Conservation (phyloP, 2,888 invertebrate species). For the Syrphus vitripennis region DNA sequence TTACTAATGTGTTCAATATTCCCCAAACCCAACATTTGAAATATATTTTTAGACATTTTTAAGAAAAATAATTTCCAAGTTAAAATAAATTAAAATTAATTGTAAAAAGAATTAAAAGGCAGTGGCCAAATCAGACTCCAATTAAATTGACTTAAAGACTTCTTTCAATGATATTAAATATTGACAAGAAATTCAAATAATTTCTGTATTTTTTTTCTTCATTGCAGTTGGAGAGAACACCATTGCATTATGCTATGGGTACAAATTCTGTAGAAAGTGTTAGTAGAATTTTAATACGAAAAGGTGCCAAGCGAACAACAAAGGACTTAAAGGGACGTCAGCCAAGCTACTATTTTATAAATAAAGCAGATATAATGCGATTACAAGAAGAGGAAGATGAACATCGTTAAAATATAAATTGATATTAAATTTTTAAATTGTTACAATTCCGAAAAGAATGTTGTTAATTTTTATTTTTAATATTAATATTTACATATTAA, state of each 20-base stretch:
- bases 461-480: not conserved
- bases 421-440: constrained; percentile 2
- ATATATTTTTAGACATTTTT: too few relatives aligned
- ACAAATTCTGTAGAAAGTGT: constrained; percentile 91
- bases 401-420: constrained; percentile 75
- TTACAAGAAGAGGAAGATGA: constrained; percentile 92
- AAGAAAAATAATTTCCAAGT: too few relatives aligned
- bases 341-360: constrained; percentile 95
- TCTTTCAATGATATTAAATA: too few relatives aligned
- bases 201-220: not conserved
- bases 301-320: constrained; percentile 90
- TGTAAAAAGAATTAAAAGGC: not conserved
- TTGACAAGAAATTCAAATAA: too few relatives aligned
- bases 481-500: not conserved
- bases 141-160: too few relatives aligned
- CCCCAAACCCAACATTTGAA: too few relatives aligned
- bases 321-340: constrained; percentile 95
- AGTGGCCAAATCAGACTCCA: too few relatives aligned
- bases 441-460: constrained; percentile 27
- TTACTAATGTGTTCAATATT: too few relatives aligned
- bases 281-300: constrained; percentile 90
- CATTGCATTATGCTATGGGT: constrained; percentile 95
- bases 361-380: constrained; percentile 92
- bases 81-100: too few relatives aligned
- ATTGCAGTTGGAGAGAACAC: constrained; percentile 92